Conservation (phyloP, 2,888 invertebrate genomes). For the Ornithoptera priamus region DNA sequence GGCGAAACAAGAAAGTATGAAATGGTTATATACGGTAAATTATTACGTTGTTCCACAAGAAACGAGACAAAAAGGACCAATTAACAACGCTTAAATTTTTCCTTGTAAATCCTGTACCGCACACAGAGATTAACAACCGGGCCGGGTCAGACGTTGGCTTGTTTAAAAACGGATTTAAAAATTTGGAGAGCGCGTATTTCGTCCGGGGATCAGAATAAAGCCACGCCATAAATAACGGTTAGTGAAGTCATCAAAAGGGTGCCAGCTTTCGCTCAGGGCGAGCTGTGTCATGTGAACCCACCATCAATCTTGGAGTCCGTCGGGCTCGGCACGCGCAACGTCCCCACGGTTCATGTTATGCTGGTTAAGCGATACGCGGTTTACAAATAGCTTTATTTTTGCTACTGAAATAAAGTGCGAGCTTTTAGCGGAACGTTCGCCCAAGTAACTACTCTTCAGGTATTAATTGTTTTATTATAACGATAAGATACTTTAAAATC, state of each 20-base stretch:
- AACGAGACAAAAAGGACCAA: constrained; percentile 23
- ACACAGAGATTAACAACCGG: constrained; percentile 24
- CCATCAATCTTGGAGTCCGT: constrained; percentile 68
- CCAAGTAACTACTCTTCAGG: constrained; percentile 3
- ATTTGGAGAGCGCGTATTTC: constrained; percentile 35
- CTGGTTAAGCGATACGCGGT: constrained; percentile 16
- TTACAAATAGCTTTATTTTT: constrained; percentile 25
- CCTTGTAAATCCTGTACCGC: constrained; percentile 27
- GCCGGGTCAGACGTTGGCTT: constrained; percentile 32
- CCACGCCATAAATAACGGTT: constrained; percentile 73
- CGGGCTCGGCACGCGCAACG: constrained; percentile 52
- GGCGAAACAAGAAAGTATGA: too few relatives aligned
- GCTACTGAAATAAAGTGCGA: constrained; percentile 16
- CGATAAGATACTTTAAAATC: too few relatives aligned
- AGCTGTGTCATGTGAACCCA: constrained; percentile 72
- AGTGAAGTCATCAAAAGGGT: constrained; percentile 79
- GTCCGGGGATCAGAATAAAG: constrained; percentile 60
- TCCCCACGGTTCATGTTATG: constrained; percentile 8
- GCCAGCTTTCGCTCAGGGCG: constrained; percentile 63
- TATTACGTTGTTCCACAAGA: constrained; percentile 12
- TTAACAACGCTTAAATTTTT: constrained; percentile 28
- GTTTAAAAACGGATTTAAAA: constrained; percentile 59
- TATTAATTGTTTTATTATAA: background rate
- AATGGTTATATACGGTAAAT: background rate
- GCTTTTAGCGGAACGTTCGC: constrained; percentile 8